phyloP scores from a whole-genome alignment of 2,888 invertebrate species.

The Ectropis crepuscularia region DNA sequence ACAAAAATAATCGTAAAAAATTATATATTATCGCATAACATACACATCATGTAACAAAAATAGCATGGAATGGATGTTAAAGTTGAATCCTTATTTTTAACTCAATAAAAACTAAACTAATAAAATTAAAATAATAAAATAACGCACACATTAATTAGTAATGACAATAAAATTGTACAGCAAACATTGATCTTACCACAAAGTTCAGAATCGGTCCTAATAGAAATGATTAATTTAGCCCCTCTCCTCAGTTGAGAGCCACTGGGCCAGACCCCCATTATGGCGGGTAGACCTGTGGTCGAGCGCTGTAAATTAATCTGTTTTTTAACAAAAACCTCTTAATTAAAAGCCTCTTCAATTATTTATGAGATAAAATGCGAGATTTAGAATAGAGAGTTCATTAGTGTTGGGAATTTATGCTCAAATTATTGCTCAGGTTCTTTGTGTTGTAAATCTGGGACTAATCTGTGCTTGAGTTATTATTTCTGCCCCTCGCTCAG shows the following conservation, averaged over 20 bases:
- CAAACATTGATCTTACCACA: background rate
- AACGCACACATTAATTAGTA: too few relatives aligned
- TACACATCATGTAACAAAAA: too few relatives aligned
- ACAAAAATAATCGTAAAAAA: too few relatives aligned
- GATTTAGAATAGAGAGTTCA: constrained; percentile 22
- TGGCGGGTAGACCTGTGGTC: constrained; percentile 3
- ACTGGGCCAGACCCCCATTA: constrained; percentile 12
- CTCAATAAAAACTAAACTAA: too few relatives aligned
- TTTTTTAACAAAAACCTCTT: constrained; percentile 30
- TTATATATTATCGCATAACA: too few relatives aligned
- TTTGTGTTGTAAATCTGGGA: constrained; percentile 20
- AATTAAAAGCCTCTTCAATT: constrained; percentile 29
- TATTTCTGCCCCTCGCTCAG: background rate
- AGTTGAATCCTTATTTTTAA: too few relatives aligned
- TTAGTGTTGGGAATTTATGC: constrained; percentile 19
- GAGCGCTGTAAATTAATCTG: constrained; percentile 28
- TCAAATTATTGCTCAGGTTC: constrained; percentile 12
- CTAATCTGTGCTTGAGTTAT: constrained; percentile 4
- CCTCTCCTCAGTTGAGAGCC: constrained; percentile 8
- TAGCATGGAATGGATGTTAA: too few relatives aligned
- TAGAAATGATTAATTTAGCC: background rate
- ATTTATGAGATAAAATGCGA: constrained; percentile 27
- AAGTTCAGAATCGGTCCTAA: background rate
- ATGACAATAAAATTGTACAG: background rate
- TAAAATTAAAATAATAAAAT: too few relatives aligned